These are phyloP conservation scores for Drosophila tristis DNA, from an alignment of 1,140 invertebrate genomes.

Conservation along the genomic window DNA sequence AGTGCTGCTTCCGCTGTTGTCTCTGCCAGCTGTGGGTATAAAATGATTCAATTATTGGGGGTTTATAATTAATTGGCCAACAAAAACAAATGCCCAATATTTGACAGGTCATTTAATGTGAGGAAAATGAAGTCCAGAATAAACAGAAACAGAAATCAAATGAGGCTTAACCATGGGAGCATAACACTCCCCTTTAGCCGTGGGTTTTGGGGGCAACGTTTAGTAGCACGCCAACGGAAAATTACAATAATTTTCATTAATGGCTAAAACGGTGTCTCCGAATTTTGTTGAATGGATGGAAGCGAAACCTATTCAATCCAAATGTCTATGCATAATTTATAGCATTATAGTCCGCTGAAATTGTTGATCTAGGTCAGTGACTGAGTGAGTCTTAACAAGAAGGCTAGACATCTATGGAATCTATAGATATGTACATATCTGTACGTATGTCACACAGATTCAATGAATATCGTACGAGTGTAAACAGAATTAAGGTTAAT, in stretches of 20 bases:
- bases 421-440: constrained; percentile 1
- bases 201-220: constrained; percentile 5
- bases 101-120: constrained; percentile 16
- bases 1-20: constrained; percentile 7
- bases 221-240: constrained; percentile 40
- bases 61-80: constrained; percentile 53
- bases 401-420: too few species aligned
- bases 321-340: constrained; percentile 23
- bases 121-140: constrained; percentile 31
- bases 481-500: constrained; percentile 30
- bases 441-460: constrained; percentile 6
- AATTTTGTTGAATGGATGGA: constrained; percentile 15
- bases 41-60: constrained; percentile 26
- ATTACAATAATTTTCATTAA: constrained; percentile 50
- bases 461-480: constrained; percentile 24
- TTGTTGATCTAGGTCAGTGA: constrained; percentile 52
- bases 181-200: too few species aligned
- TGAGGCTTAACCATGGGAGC: too few species aligned
- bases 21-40: constrained; percentile 33
- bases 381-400: not conserved
- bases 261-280: constrained; percentile 30
- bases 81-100: constrained; percentile 44
- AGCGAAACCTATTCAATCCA: not conserved
- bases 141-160: not conserved
- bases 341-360: constrained; percentile 11